These are phyloP conservation scores for Bujurquina vittata DNA, from an alignment of 2,113 vertebrate species.

Conservation along the genomic window DNA sequence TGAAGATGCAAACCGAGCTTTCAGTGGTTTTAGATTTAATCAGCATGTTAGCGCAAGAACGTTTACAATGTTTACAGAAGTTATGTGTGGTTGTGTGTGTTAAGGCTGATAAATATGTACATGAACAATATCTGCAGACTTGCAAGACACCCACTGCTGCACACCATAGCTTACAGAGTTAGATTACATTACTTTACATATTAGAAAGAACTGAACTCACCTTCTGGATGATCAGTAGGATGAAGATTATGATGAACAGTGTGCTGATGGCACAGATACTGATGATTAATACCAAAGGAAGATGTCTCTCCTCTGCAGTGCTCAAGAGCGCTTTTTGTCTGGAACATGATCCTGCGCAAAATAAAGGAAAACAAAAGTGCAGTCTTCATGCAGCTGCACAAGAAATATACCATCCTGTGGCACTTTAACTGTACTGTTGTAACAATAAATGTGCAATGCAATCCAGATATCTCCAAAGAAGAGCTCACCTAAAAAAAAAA, in stretches of 20 bases:
- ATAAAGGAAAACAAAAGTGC: not conserved
- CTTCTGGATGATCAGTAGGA: not conserved
- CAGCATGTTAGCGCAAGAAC: not conserved
- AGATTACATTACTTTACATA: not conserved
- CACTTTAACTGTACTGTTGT: not conserved
- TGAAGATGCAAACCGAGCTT: not conserved
- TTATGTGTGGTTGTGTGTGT: not conserved
- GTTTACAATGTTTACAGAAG: not conserved
- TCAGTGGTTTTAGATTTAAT: not conserved
- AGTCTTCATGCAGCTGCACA: not conserved
- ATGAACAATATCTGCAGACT: not conserved
- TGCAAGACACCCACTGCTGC: not conserved
- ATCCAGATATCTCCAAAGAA: not conserved
- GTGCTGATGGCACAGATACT: not conserved
- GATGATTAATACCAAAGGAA: not conserved
- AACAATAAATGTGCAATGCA: not conserved
- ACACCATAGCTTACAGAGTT: not conserved
- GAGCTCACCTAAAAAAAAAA: not conserved
- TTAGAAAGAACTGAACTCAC: slow-evolving; percentile 2
- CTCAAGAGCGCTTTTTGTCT: fast-evolving
- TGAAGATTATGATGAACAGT: not conserved
- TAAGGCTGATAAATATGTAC: not conserved
- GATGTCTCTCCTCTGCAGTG: not conserved
- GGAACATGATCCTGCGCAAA: not conserved
- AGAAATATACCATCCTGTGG: not conserved